phyloP scores from a whole-genome alignment of 2,888 invertebrate species.

The Agrochola lota region DNA sequence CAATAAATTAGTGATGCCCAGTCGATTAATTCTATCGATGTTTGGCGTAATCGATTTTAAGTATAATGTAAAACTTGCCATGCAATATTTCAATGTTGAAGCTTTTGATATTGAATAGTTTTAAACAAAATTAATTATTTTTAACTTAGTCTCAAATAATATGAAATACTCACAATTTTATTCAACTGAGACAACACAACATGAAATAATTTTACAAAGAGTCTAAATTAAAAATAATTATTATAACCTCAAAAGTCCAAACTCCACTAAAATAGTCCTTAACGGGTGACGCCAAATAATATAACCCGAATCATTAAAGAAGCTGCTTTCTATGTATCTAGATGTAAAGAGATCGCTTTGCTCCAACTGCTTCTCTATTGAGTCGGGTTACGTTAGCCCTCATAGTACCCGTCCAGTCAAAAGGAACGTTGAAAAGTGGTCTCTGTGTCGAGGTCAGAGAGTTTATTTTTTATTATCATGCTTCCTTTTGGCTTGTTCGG shows the following conservation, averaged over 20 bases:
- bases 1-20: slow-evolving; percentile 65
- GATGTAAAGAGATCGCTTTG: slow-evolving; percentile 73
- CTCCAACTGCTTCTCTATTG: slow-evolving; percentile 72
- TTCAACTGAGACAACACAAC: not conserved
- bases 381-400: slow-evolving; percentile 74
- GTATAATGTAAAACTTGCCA: slow-evolving; percentile 64
- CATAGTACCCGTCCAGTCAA: slow-evolving; percentile 80
- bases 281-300: slow-evolving; percentile 65
- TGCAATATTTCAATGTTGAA: slow-evolving; percentile 59
- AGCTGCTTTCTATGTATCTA: slow-evolving; percentile 80
- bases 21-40: slow-evolving; percentile 62
- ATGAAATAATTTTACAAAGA: slow-evolving; percentile 14
- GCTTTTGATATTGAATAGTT: slow-evolving; percentile 55
- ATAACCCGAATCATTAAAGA: slow-evolving; percentile 73
- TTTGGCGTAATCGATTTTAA: slow-evolving; percentile 58
- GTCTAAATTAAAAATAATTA: slow-evolving; percentile 51
- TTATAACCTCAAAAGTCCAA: slow-evolving; percentile 55
- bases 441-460: slow-evolving; percentile 53
- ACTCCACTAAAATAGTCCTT: slow-evolving; percentile 57
- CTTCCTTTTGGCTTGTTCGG: slow-evolving; percentile 72
- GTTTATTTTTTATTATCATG: slow-evolving; percentile 57
- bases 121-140: slow-evolving; percentile 43
- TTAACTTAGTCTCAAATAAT: slow-evolving; percentile 42
- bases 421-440: slow-evolving; percentile 67
- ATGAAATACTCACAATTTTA: slow-evolving; percentile 43